Evolutionary conservation across 2,113 vertebrate species (phyloP).

Genomic region (Rhabdornis inornatus): DNA sequence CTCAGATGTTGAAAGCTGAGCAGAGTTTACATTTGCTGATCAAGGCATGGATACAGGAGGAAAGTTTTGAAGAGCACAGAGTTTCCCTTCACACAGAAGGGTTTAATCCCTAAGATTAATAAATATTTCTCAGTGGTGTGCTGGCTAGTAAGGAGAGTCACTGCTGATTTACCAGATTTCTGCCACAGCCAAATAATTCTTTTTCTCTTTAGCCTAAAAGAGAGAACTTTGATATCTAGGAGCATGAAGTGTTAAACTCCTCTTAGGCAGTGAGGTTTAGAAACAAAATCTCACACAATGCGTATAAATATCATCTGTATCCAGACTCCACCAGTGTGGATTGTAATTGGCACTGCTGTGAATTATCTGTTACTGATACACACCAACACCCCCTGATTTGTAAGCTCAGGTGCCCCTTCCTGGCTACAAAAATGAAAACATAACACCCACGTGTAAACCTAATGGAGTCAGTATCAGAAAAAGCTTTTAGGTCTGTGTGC

Average conservation of each 20-base stretch:
- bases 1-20: background rate
- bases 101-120: background rate
- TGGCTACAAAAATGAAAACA: background rate
- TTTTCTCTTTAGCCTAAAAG: background rate
- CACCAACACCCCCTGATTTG: background rate
- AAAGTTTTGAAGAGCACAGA: background rate
- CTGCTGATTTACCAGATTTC: background rate
- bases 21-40: background rate
- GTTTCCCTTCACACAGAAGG: background rate
- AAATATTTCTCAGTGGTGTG: background rate
- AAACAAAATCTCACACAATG: background rate
- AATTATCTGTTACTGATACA: background rate
- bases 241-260: background rate
- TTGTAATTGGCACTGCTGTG: background rate
- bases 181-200: background rate
- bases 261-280: background rate
- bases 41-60: background rate
- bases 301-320: background rate
- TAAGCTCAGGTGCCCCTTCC: constrained; percentile 11
- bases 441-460: constrained; percentile 2
- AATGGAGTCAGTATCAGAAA: background rate
- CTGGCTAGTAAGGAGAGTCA: background rate
- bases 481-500: constrained; percentile 33
- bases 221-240: background rate
- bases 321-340: background rate